These are phyloP conservation scores for Standfussiana lucernea DNA, from an alignment of 2,888 invertebrate genomes.

Conservation along the genomic window DNA sequence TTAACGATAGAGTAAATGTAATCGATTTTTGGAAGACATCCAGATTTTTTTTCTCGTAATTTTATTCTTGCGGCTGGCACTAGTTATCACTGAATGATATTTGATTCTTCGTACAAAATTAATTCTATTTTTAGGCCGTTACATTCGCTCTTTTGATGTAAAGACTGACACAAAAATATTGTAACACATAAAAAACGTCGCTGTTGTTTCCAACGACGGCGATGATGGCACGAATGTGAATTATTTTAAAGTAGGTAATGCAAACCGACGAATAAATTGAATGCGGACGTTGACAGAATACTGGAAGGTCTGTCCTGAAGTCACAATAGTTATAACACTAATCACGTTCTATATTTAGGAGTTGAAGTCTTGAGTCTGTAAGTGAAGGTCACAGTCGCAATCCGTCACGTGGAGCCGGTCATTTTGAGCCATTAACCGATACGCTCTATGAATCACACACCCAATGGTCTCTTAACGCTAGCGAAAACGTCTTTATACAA, in stretches of 20 bases:
- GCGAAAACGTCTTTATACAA: slow-evolving; percentile 60
- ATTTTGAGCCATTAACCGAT: slow-evolving; percentile 84
- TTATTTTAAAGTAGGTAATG: slow-evolving; percentile 41
- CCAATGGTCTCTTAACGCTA: slow-evolving; percentile 57
- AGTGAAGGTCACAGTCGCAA: slow-evolving; percentile 76
- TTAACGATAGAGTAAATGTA: slow-evolving; percentile 85
- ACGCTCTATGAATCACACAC: slow-evolving; percentile 78
- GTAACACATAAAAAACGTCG: slow-evolving; percentile 54
- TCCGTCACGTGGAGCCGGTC: slow-evolving; percentile 75
- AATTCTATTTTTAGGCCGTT: slow-evolving; percentile 85
- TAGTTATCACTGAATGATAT: slow-evolving; percentile 85
- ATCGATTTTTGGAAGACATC: slow-evolving; percentile 87
- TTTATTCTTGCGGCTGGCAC: slow-evolving; percentile 84
- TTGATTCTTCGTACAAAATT: slow-evolving; percentile 85
- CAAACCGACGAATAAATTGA: slow-evolving; percentile 33
- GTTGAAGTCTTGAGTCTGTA: slow-evolving; percentile 67
- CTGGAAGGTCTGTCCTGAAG: slow-evolving; percentile 10
- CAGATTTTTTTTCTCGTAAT: slow-evolving; percentile 78
- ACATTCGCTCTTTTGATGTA: slow-evolving; percentile 74
- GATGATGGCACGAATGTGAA: slow-evolving; percentile 49
- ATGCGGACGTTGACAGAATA: slow-evolving; percentile 31
- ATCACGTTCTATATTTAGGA: slow-evolving; percentile 65
- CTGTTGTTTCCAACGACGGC: slow-evolving; percentile 39
- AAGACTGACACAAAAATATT: slow-evolving; percentile 66
- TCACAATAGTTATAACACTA: slow-evolving; percentile 53